Conservation (phyloP, 2,888 invertebrate species). For the Aleiodes alternator region DNA sequence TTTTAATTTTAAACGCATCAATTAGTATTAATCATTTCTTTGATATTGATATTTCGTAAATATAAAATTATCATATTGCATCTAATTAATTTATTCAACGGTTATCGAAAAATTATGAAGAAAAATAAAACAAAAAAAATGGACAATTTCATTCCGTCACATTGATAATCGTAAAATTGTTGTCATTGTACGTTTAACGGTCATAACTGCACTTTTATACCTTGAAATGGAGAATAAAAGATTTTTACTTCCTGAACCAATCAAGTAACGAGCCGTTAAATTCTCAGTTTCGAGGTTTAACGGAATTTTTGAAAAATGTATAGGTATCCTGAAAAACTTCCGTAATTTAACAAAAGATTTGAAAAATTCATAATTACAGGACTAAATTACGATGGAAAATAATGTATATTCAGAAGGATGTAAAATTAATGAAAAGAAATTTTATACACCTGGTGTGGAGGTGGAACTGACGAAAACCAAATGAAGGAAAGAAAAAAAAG, state of each 20-base stretch:
- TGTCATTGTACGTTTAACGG: constrained; percentile 18
- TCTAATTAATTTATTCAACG: no score
- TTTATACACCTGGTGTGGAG: constrained; percentile 62
- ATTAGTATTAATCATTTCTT: no score
- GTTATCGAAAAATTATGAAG: not conserved
- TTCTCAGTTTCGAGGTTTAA: constrained; percentile 11
- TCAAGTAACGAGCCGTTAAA: constrained; percentile 22
- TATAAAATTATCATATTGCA: no score
- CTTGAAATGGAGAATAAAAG: not conserved
- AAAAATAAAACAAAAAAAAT: constrained; percentile 1
- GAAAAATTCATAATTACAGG: constrained; percentile 15
- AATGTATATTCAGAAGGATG: constrained; percentile 4
- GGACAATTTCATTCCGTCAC: constrained; percentile 8
- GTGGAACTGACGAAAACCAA: constrained; percentile 14
- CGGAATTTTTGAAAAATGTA: constrained; percentile 8
- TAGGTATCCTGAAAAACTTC: not conserved
- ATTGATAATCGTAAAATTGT: not conserved
- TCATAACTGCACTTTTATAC: constrained; percentile 30
- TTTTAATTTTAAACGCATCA: not conserved
- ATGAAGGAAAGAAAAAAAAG: constrained; percentile 20
- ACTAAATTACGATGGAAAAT: not conserved
- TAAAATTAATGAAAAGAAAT: constrained; percentile 49
- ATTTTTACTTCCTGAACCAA: constrained; percentile 20
- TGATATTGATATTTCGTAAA: no score
- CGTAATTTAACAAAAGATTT: constrained; percentile 25